Conservation (phyloP, 2,797 vertebrate species). For the Parauchenoglanis ngamensis region DNA sequence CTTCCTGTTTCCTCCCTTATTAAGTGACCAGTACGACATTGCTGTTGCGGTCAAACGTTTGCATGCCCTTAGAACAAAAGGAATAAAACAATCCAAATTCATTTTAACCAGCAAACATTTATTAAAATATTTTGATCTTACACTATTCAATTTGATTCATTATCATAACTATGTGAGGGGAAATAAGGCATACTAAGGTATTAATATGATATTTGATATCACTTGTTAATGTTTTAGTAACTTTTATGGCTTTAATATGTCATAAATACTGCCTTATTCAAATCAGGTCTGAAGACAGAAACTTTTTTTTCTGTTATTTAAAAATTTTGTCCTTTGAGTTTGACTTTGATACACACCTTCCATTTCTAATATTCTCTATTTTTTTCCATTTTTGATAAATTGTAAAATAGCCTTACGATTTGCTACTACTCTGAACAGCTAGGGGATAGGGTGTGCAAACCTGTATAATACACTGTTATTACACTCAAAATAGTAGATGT, state of each 20-base stretch:
- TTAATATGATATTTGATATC: neutral
- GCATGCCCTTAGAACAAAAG: neutral
- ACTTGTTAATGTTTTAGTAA: neutral
- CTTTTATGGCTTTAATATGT: neutral
- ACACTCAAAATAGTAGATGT: neutral
- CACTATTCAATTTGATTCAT: neutral
- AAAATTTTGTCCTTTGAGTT: neutral
- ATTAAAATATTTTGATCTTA: neutral
- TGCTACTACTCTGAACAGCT: neutral
- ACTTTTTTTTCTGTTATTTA: neutral
- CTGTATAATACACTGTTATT: neutral
- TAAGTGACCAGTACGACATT: neutral
- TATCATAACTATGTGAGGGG: neutral
- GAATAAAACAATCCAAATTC: neutral
- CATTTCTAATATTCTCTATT: neutral
- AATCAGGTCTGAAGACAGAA: neutral
- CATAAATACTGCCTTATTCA: neutral
- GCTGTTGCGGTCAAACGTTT: neutral
- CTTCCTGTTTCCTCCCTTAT: neutral
- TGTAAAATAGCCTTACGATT: neutral
- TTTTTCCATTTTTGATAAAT: neutral
- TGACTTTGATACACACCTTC: neutral
- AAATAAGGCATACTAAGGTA: neutral
- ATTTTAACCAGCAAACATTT: neutral
- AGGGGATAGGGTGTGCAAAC: neutral